Conservation (phyloP, 2,888 invertebrate species). For the Slavum lentiscoides region DNA sequence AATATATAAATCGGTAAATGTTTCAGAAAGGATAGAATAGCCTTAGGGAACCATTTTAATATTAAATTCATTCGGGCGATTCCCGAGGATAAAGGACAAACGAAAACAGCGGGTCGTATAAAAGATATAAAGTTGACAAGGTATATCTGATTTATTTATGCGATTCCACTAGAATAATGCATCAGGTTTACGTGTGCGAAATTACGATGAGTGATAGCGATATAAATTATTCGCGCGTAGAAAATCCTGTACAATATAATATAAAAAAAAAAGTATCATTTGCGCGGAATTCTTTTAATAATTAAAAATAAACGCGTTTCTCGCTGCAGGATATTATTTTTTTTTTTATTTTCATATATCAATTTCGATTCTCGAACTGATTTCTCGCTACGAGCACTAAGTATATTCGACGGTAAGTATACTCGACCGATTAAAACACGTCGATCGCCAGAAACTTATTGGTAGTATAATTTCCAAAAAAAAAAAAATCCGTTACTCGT, state of each 20-base stretch:
- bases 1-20: background rate
- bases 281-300: background rate
- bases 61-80: background rate
- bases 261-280: background rate
- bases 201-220: constrained; percentile 3
- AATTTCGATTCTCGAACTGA: background rate
- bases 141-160: constrained; percentile 19
- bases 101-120: background rate
- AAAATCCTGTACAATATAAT: background rate
- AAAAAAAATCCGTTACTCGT: too few relatives aligned
- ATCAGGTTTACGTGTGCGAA: background rate
- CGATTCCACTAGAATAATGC: background rate
- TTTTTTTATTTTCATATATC: background rate
- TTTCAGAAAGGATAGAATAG: background rate
- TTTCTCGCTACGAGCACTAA: too few relatives aligned
- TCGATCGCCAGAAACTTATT: too few relatives aligned
- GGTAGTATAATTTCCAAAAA: too few relatives aligned
- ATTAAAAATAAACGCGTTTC: background rate
- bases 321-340: background rate
- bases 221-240: background rate
- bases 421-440: too few relatives aligned
- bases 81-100: background rate
- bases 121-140: constrained; percentile 24
- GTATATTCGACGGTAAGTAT: too few relatives aligned
- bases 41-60: constrained; percentile 3